Evolutionary conservation across 2,797 vertebrate species (phyloP).

Genomic region (Pseudomugil tenellus): DNA sequence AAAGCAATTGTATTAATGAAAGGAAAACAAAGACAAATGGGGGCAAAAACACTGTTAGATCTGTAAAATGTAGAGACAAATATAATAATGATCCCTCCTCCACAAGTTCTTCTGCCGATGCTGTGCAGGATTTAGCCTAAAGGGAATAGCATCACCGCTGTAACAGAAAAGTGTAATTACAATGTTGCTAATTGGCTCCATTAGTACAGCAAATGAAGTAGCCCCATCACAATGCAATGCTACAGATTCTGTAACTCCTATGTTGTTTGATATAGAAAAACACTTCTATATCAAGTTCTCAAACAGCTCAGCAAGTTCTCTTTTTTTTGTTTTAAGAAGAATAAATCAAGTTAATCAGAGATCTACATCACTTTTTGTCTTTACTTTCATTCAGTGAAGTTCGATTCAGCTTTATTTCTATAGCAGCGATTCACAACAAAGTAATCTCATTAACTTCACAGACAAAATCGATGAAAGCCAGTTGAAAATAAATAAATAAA

Average conservation of each 20-base stretch:
- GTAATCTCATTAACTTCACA: no score
- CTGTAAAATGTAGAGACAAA: neutral
- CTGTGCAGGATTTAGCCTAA: neutral
- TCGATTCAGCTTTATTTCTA: no score
- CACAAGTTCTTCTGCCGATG: neutral
- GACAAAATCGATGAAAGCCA: no score
- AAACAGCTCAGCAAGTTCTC: no score
- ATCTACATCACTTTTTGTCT: neutral
- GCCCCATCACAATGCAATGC: neutral
- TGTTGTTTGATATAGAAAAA: neutral
- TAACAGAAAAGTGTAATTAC: slow-evolving; percentile 17
- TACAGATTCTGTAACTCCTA: neutral
- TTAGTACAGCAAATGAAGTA: slow-evolving; percentile 3
- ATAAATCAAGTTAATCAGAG: neutral
- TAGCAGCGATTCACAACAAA: no score
- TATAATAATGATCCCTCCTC: neutral
- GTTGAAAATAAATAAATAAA: no score
- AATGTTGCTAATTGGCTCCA: slow-evolving; percentile 12
- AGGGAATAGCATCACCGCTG: slow-evolving; percentile 11
- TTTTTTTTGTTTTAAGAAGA: neutral
- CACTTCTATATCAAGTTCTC: neutral
- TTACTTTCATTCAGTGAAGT: no score
- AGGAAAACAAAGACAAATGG: neutral
- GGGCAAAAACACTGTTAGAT: neutral
- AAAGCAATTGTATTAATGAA: neutral